Evolutionary conservation across 2,113 vertebrate species (phyloP).

Genomic region (Eretmodus cyanostictus): DNA sequence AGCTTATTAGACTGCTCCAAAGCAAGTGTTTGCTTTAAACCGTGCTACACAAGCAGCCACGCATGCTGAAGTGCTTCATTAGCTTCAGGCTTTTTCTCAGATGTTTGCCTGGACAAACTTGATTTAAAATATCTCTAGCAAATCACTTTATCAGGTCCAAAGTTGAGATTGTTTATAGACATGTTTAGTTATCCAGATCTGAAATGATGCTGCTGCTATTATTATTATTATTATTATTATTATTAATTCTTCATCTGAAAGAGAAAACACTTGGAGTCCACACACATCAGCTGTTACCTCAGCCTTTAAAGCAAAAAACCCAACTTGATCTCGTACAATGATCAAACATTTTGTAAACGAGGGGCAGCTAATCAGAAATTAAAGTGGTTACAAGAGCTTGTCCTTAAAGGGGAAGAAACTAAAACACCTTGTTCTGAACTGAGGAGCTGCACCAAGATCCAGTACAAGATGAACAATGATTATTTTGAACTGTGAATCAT

Average conservation of each 20-base stretch:
- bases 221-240: neutral
- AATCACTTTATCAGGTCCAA: neutral
- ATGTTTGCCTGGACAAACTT: neutral
- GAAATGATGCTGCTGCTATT: neutral
- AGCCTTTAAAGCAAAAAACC: neutral
- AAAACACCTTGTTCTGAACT: neutral
- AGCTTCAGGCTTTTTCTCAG: neutral
- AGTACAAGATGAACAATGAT: neutral
- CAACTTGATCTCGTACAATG: neutral
- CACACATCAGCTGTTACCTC: accelerated
- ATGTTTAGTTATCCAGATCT: neutral
- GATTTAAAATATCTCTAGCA: neutral
- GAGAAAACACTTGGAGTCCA: neutral
- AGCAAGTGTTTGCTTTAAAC: neutral
- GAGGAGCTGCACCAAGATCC: neutral
- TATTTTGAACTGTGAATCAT: neutral
- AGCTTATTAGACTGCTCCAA: neutral
- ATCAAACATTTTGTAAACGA: neutral
- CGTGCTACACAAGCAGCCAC: neutral
- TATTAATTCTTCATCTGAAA: neutral
- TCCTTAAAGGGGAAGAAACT: neutral
- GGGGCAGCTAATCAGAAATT: neutral
- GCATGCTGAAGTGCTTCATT: neutral
- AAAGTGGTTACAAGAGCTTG: neutral
- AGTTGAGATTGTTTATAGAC: neutral